These are phyloP conservation scores for Platanista minor DNA, from an alignment of 2,113 vertebrate genomes.

Conservation along the genomic window DNA sequence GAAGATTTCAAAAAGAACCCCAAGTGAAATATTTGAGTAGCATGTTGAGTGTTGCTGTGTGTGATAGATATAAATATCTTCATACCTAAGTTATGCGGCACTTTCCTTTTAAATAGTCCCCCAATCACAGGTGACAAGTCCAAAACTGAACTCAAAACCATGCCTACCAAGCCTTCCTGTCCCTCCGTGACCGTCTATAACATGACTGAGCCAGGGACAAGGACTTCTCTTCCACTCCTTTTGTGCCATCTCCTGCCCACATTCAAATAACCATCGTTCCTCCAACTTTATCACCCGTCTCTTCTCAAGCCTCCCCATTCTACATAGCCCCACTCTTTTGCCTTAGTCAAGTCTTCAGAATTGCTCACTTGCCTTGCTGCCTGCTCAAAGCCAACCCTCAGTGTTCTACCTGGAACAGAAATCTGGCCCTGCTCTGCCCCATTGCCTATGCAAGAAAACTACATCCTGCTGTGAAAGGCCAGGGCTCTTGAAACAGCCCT, in stretches of 20 bases:
- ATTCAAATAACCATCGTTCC: background rate
- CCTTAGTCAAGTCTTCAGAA: background rate
- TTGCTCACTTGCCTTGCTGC: background rate
- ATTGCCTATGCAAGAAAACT: background rate
- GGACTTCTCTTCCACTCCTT: background rate
- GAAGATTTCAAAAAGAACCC: background rate
- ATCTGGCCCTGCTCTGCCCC: background rate
- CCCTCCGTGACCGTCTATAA: too few relatives aligned
- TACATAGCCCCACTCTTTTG: too few relatives aligned
- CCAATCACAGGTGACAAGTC: background rate
- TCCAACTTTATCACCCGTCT: background rate
- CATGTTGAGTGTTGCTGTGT: background rate
- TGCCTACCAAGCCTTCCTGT: background rate
- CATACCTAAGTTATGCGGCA: background rate
- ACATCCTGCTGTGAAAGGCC: background rate
- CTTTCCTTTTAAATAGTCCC: background rate
- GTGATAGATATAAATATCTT: background rate
- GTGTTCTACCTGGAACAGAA: background rate
- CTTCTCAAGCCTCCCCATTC: background rate
- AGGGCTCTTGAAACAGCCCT: background rate
- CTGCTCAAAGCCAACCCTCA: background rate
- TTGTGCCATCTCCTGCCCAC: background rate
- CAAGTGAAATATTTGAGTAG: background rate
- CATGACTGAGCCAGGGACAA: rapidly evolving
- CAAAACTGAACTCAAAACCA: background rate